Evolutionary conservation across 2,888 invertebrate genomes (phyloP).

Genomic region (Marronus borbonicus): DNA sequence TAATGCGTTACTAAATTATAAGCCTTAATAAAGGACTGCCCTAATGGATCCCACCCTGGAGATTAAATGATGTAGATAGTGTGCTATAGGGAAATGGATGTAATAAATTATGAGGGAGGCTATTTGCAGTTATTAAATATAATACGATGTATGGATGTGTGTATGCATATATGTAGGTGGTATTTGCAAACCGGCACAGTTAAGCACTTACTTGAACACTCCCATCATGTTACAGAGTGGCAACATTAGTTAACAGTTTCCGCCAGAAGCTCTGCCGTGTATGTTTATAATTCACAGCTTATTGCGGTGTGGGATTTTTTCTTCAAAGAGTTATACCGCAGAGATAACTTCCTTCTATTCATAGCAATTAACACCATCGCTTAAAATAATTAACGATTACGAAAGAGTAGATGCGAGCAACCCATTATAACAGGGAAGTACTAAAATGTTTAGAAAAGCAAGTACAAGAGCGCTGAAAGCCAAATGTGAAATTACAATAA

Average conservation of each 20-base stretch:
- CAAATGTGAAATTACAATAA: no score
- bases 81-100: conserved; percentile 20
- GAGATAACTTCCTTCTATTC: no score
- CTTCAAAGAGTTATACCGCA: no score
- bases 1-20: conserved; percentile 37
- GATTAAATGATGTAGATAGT: conserved; percentile 33
- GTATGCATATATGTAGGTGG: not conserved
- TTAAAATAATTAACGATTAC: no score
- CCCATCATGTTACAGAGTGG: conserved; percentile 7
- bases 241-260: conserved; percentile 8
- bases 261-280: not conserved
- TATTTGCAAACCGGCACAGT: conserved; percentile 5
- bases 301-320: not conserved
- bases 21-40: conserved; percentile 33
- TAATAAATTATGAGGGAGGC: conserved; percentile 15
- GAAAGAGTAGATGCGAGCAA: no score
- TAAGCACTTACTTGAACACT: conserved; percentile 10
- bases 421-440: no score
- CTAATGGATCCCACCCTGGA: conserved; percentile 23
- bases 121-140: conserved; percentile 38
- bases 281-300: not conserved
- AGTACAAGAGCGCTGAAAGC: no score
- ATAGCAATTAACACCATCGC: no score
- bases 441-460: no score
- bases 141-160: conserved; percentile 26